These are phyloP conservation scores for Meliscaeva auricollis DNA, from an alignment of 2,888 invertebrate genomes.

Conservation along the genomic window DNA sequence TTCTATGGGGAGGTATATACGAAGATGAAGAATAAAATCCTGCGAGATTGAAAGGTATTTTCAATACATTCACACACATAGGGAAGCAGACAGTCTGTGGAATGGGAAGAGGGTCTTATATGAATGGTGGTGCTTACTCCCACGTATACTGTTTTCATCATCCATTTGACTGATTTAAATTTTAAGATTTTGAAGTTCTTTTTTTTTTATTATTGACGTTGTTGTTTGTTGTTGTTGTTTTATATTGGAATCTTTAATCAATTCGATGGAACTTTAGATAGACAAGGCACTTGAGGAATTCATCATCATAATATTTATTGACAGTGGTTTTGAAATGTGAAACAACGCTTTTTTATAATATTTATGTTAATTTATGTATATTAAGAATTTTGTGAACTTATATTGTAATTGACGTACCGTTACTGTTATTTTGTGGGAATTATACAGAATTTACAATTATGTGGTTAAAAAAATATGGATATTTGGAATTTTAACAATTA, in stretches of 20 bases:
- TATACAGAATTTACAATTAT: too few relatives aligned
- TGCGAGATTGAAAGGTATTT: constrained; percentile 39
- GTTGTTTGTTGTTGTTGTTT: neutral
- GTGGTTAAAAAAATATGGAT: too few relatives aligned
- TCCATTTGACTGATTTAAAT: constrained; percentile 47
- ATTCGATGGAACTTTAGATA: constrained; percentile 10
- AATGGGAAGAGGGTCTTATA: constrained; percentile 1
- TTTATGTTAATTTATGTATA: too few relatives aligned
- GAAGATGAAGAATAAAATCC: neutral
- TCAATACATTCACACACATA: neutral
- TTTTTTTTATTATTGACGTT: neutral
- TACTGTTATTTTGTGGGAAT: too few relatives aligned
- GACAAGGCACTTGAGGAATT: constrained; percentile 3
- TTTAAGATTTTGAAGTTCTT: neutral
- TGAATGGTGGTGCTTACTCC: constrained; percentile 18
- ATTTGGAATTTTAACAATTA: too few relatives aligned
- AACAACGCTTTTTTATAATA: neutral
- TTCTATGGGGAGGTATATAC: constrained; percentile 10
- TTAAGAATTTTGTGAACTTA: too few relatives aligned
- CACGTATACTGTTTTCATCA: neutral
- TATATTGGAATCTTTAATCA: constrained; percentile 32
- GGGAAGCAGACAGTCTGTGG: neutral
- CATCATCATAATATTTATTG: neutral
- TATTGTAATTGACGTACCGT: too few relatives aligned
- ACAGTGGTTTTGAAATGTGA: constrained; percentile 28